phyloP scores from a whole-genome alignment of 2,888 invertebrate species.

The Petrophora chlorosata region DNA sequence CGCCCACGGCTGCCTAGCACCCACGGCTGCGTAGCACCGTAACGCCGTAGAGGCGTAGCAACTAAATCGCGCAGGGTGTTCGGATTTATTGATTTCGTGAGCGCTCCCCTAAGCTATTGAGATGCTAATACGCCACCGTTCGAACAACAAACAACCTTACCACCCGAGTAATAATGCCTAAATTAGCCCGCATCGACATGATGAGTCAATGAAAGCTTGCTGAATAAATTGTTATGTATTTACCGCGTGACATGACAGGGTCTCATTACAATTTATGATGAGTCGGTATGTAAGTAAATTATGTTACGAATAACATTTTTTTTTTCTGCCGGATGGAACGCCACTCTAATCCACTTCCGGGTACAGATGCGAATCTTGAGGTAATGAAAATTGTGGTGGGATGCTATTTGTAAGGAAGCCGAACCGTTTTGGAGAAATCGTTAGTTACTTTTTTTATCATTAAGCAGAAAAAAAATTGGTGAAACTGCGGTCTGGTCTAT shows the following conservation, averaged over 20 bases:
- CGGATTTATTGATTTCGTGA: constrained; percentile 55
- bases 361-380: constrained; percentile 20
- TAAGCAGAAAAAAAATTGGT: too few relatives aligned
- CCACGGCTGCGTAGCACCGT: constrained; percentile 37
- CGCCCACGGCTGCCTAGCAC: too few relatives aligned
- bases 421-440: constrained; percentile 1
- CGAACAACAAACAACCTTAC: constrained; percentile 42
- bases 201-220: constrained; percentile 43
- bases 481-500: too few relatives aligned
- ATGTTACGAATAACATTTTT: constrained; percentile 29
- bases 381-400: constrained; percentile 12
- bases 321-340: constrained; percentile 18
- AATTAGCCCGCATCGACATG: constrained; percentile 31
- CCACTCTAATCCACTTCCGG: constrained; percentile 27
- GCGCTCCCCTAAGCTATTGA: constrained; percentile 48
- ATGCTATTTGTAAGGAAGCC: constrained; percentile 5
- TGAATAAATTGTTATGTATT: constrained; percentile 42
- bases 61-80: constrained; percentile 46
- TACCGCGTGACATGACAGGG: constrained; percentile 39
- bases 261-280: constrained; percentile 42
- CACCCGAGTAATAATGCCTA: constrained; percentile 29
- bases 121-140: constrained; percentile 46
- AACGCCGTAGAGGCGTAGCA: constrained; percentile 35
- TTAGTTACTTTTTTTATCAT: not conserved
- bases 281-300: constrained; percentile 34